Evolutionary conservation across 37 sponge, comb jelly and placozoan species (phyloP), one percentile per base, ranked within the genome.

Genomic region (Mnemiopsis leidyi): DNA sequence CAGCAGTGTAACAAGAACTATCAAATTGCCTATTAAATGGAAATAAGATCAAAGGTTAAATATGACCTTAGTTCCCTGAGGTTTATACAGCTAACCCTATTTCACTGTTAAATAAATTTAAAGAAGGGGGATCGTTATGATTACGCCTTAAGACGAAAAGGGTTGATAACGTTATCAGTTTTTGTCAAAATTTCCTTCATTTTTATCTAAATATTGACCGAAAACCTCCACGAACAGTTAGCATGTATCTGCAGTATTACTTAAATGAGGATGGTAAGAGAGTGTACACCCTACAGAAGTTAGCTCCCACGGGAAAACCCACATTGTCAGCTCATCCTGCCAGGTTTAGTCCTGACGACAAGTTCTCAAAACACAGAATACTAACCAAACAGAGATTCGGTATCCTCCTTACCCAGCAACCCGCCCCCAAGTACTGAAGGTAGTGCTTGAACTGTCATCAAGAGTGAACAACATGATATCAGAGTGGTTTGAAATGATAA

Each of bases 301-400:
- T 23, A 93, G 85, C 82, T 94, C 97, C 69, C 16, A 21, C 38
- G 30, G 98, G 97, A 0, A 96, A 94, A 69, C 97, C 99, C 0
- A 99, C 99, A 0, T 24, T 93, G 2, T 99, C 99, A 32, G 99
- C 99, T 29, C 99, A 99, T 76, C 99, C 99, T 95, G 98, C 98
- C 24, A 92, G 98, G 18, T 98, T 98, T 69, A 97, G 97, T 3
- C 98, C 98, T 29, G 98, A 98, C 92, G 98, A 98, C 93, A 96
- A 97, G 92, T 97, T 95, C 92, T 97, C 97, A 0, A 92, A 94
- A 93, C 96, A 98, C 38, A 93, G 97, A 30, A 79, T 97, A 7
- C 95, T 92, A 18, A 76, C 96, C 38, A 98, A 98, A 94, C 96
- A 94, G 92, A 76, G 99, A 37, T 98, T 98, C 94, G 96, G 96